Conservation (phyloP, 2,888 invertebrate genomes). For the Dolichopus griseipennis region DNA sequence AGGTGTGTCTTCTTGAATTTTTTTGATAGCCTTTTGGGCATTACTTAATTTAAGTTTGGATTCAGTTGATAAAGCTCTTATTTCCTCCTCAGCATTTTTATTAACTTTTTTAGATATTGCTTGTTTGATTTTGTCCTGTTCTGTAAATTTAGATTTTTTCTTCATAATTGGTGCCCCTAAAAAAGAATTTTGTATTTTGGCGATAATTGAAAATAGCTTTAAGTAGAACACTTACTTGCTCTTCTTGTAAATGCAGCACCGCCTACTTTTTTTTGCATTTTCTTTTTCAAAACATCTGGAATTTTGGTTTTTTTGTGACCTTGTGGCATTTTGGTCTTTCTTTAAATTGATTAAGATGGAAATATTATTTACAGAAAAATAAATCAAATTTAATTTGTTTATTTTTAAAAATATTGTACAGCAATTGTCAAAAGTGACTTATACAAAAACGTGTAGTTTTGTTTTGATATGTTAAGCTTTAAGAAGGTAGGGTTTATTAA, state of each 20-base stretch:
- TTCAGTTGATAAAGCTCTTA: conserved; percentile 48
- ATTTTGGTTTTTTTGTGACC: conserved; percentile 55
- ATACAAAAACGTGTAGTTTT: no score
- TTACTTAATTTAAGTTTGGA: conserved; percentile 45
- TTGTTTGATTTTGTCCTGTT: conserved; percentile 53
- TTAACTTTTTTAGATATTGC: conserved; percentile 55
- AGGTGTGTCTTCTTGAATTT: not conserved
- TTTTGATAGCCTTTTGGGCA: conserved; percentile 46
- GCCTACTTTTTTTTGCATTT: conserved; percentile 47
- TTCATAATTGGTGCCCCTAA: conserved; percentile 54
- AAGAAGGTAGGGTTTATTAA: no score
- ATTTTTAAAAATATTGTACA: no score
- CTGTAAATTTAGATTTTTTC: conserved; percentile 52
- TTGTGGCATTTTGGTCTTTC: conserved; percentile 47
- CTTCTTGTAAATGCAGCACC: conserved; percentile 45
- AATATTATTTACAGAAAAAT: not conserved
- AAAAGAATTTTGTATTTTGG: conserved; percentile 24
- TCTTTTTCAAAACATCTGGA: conserved; percentile 45
- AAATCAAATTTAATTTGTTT: no score
- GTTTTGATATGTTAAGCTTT: no score
- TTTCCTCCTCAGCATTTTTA: conserved; percentile 52
- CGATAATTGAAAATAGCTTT: not conserved
- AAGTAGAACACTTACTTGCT: conserved; percentile 50
- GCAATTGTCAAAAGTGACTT: no score
- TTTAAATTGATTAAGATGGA: not conserved